These are phyloP conservation scores for Erythrocebus patas DNA, from an alignment of 2,113 vertebrate species.

Conservation along the genomic window DNA sequence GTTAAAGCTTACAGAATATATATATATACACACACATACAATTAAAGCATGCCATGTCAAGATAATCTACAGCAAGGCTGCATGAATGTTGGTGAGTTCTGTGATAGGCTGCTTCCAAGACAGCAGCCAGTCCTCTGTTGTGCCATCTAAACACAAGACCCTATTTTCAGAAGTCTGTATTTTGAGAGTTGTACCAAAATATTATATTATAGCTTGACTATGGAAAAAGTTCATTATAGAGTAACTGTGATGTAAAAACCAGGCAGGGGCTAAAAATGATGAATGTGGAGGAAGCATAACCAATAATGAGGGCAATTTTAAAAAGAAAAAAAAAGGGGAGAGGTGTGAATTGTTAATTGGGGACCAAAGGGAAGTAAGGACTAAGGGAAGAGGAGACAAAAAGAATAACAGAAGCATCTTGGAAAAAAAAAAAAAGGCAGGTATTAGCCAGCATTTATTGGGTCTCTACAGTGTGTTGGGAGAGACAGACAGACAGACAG, in stretches of 20 bases:
- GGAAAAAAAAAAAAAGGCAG: not conserved
- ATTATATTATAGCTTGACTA: not conserved
- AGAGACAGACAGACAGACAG: not conserved
- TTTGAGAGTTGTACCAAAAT: constrained; percentile 18
- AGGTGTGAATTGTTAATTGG: not conserved
- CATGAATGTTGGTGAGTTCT: not conserved
- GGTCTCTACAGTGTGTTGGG: not conserved
- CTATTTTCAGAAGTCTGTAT: not conserved
- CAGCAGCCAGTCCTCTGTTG: not conserved
- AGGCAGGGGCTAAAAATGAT: not conserved
- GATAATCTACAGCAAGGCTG: not conserved
- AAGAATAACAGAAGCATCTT: not conserved
- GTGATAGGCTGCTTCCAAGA: not conserved
- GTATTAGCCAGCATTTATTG: not conserved
- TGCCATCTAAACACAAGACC: not conserved
- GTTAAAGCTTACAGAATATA: not conserved
- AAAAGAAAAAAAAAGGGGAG: not conserved
- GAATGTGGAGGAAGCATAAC: not conserved
- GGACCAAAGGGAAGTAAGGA: not conserved
- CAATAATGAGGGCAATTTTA: not conserved
- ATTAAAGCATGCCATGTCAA: not conserved
- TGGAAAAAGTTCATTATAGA: not conserved
- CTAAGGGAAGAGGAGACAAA: not conserved
- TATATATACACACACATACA: not conserved
- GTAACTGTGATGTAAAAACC: not conserved